Conservation (phyloP, 2,797 vertebrate genomes). For the Enteromius thamalakanensis region DNA sequence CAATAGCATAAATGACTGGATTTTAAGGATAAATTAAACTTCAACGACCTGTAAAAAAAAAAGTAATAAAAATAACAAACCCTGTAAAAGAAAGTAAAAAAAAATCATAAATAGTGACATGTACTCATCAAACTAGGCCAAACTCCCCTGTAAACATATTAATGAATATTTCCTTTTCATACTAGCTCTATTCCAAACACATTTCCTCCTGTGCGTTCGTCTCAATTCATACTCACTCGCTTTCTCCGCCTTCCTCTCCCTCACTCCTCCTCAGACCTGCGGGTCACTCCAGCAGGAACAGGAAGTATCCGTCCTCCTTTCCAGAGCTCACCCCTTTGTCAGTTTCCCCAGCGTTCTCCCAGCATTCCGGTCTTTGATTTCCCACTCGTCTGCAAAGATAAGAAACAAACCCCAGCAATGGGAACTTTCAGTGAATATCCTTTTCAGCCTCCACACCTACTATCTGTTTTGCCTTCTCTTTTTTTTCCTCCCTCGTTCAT, state of each 20-base stretch:
- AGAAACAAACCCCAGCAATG: conserved; percentile 65
- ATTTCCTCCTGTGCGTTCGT: conserved; percentile 34
- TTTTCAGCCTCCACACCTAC: conserved; percentile 63
- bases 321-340: conserved; percentile 54
- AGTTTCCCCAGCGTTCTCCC: conserved; percentile 42
- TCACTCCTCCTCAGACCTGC: conserved; percentile 57
- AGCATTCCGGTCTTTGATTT: conserved; percentile 57
- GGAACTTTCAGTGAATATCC: conserved; percentile 64
- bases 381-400: conserved; percentile 66
- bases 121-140: conserved; percentile 35
- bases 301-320: conserved; percentile 58
- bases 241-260: conserved; percentile 42
- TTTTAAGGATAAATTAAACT: not conserved
- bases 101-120: conserved; percentile 40
- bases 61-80: not conserved
- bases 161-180: conserved; percentile 40
- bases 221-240: conserved; percentile 55
- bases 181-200: conserved; percentile 38
- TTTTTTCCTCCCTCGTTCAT: conserved; percentile 57
- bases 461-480: conserved; percentile 64
- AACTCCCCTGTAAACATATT: conserved; percentile 17
- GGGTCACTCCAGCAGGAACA: conserved; percentile 61
- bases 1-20: not conserved
- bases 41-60: not conserved
- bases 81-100: not conserved